These are phyloP conservation scores for Isaurus tuberculatus DNA, from an alignment of 92 coral and sea anemone genomes.

Conservation along the genomic window DNA sequence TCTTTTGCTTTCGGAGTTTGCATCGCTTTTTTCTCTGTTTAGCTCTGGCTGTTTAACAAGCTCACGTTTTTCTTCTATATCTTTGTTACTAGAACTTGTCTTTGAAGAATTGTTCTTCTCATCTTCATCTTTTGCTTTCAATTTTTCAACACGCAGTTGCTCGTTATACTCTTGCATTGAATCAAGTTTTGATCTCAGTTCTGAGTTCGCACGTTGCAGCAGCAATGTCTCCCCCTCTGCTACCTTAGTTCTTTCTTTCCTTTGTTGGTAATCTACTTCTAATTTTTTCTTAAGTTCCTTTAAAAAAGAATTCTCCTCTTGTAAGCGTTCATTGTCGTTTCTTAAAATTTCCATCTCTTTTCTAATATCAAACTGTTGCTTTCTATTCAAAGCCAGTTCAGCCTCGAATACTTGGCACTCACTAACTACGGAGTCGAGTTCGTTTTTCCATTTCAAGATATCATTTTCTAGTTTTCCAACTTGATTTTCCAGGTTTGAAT, in stretches of 20 bases:
- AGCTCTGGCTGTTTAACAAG: conserved; percentile 21
- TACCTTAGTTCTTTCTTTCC: conserved; percentile 58
- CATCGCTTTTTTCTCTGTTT: conserved; percentile 12
- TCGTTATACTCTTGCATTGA: conserved; percentile 84
- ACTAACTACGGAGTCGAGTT: conserved; percentile 40
- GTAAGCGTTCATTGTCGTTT: conserved; percentile 48
- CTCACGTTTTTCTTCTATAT: conserved; percentile 48
- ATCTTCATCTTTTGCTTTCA: conserved; percentile 62
- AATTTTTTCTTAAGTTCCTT: conserved; percentile 43
- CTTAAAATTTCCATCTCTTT: conserved; percentile 49
- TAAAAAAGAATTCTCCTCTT: conserved; percentile 47
- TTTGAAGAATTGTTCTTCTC: conserved; percentile 55
- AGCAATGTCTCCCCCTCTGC: conserved; percentile 54
- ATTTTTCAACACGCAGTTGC: conserved; percentile 72
- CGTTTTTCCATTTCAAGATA: conserved; percentile 61
- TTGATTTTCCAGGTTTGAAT: conserved; percentile 60
- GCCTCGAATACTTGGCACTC: conserved; percentile 47
- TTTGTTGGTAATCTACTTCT: conserved; percentile 48
- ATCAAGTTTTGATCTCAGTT: conserved; percentile 65
- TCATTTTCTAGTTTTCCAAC: conserved; percentile 74
- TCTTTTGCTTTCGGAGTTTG: conserved; percentile 3
- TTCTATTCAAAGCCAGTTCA: conserved; percentile 42
- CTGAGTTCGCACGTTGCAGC: conserved; percentile 57
- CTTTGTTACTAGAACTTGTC: conserved; percentile 35
- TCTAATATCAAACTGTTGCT: conserved; percentile 48